Evolutionary conservation across 2,113 vertebrate genomes (phyloP), one percentile per base, ranked within the genome.

Genomic region (Erythrolamprus reginae): DNA sequence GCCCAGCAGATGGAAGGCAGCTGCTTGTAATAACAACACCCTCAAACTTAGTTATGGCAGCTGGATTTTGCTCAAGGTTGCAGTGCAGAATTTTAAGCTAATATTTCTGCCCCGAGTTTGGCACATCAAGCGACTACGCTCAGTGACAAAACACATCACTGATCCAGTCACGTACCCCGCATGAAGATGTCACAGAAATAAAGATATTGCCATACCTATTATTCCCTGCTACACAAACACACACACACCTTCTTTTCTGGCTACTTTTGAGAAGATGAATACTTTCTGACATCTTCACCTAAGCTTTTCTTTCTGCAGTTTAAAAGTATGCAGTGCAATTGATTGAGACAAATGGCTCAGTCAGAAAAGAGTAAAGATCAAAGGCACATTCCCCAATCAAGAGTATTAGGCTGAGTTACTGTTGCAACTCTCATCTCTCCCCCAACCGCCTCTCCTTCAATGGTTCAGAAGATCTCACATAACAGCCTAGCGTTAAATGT

Each of bases 401-500:
- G 88, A 91, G 47, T 3, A 77, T 15, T 19, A 9, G 50, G 4
- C 82, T 5, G 7, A 9, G 56, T 23, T 42, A 56, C 50, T n/a
- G 15, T 21, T 28, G 50, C 3, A 0, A 15, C 77, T 55, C 13
- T 24, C 13, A 10, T 48, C 55, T 26, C 5, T 38, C 28, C 53
- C 53, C 89, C 23, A 42, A 21, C 33, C 55, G 4, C 52, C 45
- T 90, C 70, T 38, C 33, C 70, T 21, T 86, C 77, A 4, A 61
- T 0, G 55, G 91, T 53, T 94, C 86, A 19, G 87, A 85, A 92
- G 82, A 58, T 89, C 77, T 47, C 33, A 45, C 3, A 0, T 56
- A 92, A 93, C 91, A 88, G 88, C 0, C 15, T 26, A 26, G 15
- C 15, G 42, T 26, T 8, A 95, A 94, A 89, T 82, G 90, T 51